phyloP scores from a whole-genome alignment of 2,888 invertebrate genomes.

The Drosophila cracens region DNA sequence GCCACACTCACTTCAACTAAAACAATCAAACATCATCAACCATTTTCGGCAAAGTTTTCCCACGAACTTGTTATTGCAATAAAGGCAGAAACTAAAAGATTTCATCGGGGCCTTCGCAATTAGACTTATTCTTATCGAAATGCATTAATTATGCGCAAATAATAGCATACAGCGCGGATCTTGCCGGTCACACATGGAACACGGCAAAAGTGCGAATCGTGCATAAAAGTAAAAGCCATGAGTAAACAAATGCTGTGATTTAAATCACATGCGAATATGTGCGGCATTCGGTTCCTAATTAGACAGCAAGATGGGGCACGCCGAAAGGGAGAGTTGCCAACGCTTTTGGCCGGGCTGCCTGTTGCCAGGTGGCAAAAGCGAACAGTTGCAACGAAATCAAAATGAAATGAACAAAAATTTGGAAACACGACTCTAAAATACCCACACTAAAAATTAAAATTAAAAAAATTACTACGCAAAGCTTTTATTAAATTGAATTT shows the following conservation, averaged over 20 bases:
- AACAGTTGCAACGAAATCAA: constrained; percentile 13
- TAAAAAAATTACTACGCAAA: not conserved
- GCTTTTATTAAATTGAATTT: not conserved
- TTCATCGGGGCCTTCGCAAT: constrained; percentile 38
- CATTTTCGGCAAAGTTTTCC: not conserved
- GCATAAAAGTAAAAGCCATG: constrained; percentile 52
- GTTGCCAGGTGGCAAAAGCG: constrained; percentile 34
- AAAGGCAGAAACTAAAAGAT: constrained; percentile 40
- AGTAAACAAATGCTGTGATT: constrained; percentile 42
- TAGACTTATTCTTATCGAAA: constrained; percentile 56
- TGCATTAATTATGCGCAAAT: constrained; percentile 75
- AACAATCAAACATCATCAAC: not conserved
- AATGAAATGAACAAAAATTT: not conserved
- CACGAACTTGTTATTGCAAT: constrained; percentile 42
- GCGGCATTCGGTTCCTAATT: constrained; percentile 55
- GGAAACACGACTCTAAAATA: constrained; percentile 4
- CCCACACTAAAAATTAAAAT: not conserved
- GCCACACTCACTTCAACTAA: not conserved
- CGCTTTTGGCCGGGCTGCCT: constrained; percentile 24
- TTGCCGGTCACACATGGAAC: constrained; percentile 29
- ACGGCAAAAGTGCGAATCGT: constrained; percentile 54
- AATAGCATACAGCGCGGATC: constrained; percentile 49
- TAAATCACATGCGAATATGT: constrained; percentile 30
- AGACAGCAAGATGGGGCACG: constrained; percentile 35
- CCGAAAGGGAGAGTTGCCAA: constrained; percentile 42